Percentiles rank a stretch among this genome's conserved stretches.
These are phyloP conservation scores for Drosophila orena DNA, from an alignment of 1,140 invertebrate species.

Conservation along the genomic window DNA sequence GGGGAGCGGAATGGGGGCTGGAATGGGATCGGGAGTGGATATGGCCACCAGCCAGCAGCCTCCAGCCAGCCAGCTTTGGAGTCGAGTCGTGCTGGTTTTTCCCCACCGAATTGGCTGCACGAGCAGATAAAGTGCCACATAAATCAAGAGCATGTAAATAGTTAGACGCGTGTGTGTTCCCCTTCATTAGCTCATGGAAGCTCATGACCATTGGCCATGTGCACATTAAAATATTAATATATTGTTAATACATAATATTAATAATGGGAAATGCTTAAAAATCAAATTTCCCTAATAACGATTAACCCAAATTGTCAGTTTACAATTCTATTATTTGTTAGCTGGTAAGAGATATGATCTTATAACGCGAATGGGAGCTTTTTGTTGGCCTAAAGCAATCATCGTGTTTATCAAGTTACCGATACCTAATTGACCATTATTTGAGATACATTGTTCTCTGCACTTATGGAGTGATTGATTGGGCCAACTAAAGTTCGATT, in stretches of 20 bases:
- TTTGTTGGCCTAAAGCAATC: no score
- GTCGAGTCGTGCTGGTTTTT: constrained; percentile 53
- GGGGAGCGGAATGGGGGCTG: constrained; percentile 6
- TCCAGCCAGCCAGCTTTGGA: constrained; percentile 27
- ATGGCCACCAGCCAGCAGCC: constrained; percentile 7
- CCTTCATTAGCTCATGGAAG: constrained; percentile 60
- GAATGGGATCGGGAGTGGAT: constrained; percentile 9
- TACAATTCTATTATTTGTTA: no score
- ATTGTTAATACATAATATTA: not conserved
- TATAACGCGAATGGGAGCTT: no score
- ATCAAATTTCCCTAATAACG: no score
- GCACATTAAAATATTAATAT: not conserved
- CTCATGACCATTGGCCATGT: constrained; percentile 29
- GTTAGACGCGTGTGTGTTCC: constrained; percentile 61
- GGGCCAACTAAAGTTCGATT: constrained; percentile 25
- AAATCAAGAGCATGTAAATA: constrained; percentile 70
- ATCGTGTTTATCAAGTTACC: no score
- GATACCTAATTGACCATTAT: not conserved
- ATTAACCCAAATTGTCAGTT: no score
- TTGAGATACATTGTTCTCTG: not conserved
- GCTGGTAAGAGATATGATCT: no score
- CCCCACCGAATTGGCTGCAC: constrained; percentile 27
- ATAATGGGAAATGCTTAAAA: no score
- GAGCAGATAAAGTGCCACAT: constrained; percentile 64
- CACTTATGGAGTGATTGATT: constrained; percentile 11